Evolutionary conservation across 2,113 vertebrate genomes (phyloP).

Genomic region (Chaetops frenatus): DNA sequence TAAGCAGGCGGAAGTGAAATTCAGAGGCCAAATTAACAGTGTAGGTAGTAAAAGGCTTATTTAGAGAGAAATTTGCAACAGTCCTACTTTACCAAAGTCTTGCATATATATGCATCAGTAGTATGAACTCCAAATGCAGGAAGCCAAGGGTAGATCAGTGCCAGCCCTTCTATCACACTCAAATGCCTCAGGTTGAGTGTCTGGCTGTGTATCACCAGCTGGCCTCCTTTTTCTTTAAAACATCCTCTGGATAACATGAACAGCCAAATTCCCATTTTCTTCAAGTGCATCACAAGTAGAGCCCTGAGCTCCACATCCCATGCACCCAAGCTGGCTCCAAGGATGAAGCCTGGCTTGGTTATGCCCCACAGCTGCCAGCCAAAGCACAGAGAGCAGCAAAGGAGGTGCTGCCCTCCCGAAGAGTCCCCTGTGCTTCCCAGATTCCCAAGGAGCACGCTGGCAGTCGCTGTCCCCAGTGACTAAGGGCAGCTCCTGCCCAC

Average conservation of each 20-base stretch:
- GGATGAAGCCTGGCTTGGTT: background rate
- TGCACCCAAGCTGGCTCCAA: background rate
- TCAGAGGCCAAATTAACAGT: background rate
- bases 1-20: background rate
- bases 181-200: background rate
- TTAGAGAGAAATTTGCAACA: background rate
- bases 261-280: background rate
- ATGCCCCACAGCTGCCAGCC: fast-evolving
- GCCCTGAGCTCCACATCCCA: background rate
- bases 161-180: background rate
- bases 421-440: background rate
- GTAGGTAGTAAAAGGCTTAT: background rate
- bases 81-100: background rate
- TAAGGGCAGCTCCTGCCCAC: background rate
- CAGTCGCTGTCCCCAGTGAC: background rate
- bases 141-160: background rate
- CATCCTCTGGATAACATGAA: background rate
- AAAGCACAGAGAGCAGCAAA: background rate
- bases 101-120: background rate
- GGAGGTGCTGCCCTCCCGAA: fast-evolving
- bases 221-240: background rate
- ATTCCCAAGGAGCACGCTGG: background rate
- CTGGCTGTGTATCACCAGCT: background rate
- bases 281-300: background rate
- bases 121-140: background rate